phyloP scores from a whole-genome alignment of 2,797 vertebrate genomes.

The Intellagama lesueurii region DNA sequence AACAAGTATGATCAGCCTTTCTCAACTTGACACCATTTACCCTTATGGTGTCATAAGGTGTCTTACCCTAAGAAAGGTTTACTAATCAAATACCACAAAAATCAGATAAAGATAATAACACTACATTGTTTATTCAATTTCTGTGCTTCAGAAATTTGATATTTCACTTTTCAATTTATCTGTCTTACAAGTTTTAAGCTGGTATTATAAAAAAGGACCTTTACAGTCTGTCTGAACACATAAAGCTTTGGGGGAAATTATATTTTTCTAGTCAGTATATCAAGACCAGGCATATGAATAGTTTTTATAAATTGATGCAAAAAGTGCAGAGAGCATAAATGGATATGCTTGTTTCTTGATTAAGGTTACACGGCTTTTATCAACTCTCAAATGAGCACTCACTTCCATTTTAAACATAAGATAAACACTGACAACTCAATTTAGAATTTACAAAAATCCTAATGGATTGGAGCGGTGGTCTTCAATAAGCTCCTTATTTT shows the following conservation, averaged over 20 bases:
- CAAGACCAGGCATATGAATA: neutral
- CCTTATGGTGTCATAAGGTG: too few relatives aligned
- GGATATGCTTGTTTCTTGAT: neutral
- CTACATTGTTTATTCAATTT: neutral
- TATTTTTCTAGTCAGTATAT: neutral
- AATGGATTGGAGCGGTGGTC: neutral
- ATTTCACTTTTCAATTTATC: neutral
- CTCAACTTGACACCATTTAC: neutral
- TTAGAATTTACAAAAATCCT: neutral
- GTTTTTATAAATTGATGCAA: neutral
- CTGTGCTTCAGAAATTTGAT: neutral
- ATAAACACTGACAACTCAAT: too few relatives aligned
- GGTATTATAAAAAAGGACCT: neutral
- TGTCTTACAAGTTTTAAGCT: neutral
- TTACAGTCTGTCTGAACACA: neutral
- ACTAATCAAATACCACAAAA: neutral
- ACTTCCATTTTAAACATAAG: too few relatives aligned
- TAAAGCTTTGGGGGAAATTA: neutral
- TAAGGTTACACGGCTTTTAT: neutral
- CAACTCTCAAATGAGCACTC: neutral
- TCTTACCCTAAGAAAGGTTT: neutral
- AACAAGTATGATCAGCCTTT: neutral
- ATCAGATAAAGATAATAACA: neutral
- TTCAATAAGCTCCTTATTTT: neutral
- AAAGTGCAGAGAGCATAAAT: neutral